Percentiles rank a stretch among this genome's conserved stretches.
These are phyloP conservation scores for Paguma larvata DNA, from an alignment of 2,797 vertebrate genomes.

Conservation along the genomic window DNA sequence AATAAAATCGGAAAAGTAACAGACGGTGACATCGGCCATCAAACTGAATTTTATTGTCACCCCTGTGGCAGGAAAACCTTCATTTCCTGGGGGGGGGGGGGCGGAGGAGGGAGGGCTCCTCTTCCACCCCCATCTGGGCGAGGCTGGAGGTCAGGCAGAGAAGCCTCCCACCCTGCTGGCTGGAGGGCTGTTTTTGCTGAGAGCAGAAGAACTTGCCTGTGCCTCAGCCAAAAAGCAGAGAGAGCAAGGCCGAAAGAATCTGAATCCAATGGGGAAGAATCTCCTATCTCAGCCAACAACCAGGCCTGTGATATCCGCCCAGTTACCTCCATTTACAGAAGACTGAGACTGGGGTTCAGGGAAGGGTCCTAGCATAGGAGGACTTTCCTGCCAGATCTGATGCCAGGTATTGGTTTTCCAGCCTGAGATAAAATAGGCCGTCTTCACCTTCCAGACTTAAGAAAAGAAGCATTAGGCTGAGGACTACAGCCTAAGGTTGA, in stretches of 20 bases:
- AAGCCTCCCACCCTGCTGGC: neutral
- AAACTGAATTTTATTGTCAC: neutral
- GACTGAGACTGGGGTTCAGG: neutral
- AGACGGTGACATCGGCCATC: neutral
- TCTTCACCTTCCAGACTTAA: neutral
- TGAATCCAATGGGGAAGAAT: neutral
- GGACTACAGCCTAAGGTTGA: neutral
- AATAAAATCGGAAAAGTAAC: slow-evolving; percentile 55
- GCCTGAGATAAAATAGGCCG: neutral
- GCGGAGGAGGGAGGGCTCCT: neutral
- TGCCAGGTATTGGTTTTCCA: neutral
- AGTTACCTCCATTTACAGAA: neutral
- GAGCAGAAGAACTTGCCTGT: neutral
- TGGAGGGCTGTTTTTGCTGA: neutral
- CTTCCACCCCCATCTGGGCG: neutral
- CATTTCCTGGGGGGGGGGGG: neutral
- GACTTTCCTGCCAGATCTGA: neutral
- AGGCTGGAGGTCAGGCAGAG: neutral
- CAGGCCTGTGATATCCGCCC: neutral
- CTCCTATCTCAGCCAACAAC: neutral
- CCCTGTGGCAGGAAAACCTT: neutral
- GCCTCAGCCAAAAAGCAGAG: neutral
- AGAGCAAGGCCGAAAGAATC: neutral
- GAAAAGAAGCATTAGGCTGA: neutral
- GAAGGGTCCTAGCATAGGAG: neutral